Evolutionary conservation across 2,113 vertebrate species (phyloP).

Genomic region (Capreolus pygargus): DNA sequence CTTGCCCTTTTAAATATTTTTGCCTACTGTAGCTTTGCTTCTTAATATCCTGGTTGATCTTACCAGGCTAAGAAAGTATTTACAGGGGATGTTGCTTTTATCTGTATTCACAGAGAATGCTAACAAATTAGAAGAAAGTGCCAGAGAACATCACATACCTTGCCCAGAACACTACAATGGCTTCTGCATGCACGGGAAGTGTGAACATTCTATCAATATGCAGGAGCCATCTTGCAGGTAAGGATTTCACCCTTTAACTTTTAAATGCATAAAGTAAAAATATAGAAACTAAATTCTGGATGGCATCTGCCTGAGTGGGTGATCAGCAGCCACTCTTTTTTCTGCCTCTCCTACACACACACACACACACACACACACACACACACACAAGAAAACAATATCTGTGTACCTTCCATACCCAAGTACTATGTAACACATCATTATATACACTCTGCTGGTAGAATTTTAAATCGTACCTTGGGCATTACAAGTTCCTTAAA

Average conservation of each 20-base stretch:
- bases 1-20: constrained; percentile 49
- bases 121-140: constrained; percentile 90
- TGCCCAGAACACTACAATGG: constrained; percentile 96
- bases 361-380: background rate
- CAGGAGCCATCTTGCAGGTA: constrained; percentile 98
- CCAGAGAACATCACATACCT: constrained; percentile 91
- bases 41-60: constrained; percentile 49
- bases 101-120: constrained; percentile 86
- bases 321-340: background rate
- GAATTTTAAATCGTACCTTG: background rate
- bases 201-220: constrained; percentile 92
- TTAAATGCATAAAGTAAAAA: background rate
- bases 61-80: background rate
- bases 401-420: background rate
- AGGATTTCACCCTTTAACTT: constrained; percentile 21
- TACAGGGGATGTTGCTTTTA: constrained; percentile 63
- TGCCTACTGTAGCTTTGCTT: background rate
- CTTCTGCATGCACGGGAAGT: constrained; percentile 97
- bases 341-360: background rate
- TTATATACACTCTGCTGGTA: background rate
- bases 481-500: background rate
- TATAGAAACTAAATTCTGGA: background rate
- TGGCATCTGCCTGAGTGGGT: background rate
- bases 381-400: background rate
- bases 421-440: background rate